Evolutionary conservation across 2,888 invertebrate genomes (phyloP).

Genomic region (Drosophila nigricruria): DNA sequence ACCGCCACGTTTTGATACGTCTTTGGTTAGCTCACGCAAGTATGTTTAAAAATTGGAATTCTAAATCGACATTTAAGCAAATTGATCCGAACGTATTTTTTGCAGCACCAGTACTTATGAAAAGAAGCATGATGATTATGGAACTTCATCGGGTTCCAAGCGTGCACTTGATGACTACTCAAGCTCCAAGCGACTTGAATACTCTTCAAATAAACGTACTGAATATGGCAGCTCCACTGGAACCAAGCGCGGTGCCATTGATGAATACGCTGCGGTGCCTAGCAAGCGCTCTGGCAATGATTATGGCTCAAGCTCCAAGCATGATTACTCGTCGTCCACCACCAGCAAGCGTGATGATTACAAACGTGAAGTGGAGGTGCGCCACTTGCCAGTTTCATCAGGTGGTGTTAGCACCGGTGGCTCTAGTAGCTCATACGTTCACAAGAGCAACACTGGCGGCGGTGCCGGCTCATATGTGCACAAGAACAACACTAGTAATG

Average conservation of each 20-base stretch:
- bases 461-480: constrained; percentile 70
- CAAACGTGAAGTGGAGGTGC: constrained; percentile 85
- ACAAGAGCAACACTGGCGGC: constrained; percentile 56
- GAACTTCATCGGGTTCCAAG: constrained; percentile 76
- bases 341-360: constrained; percentile 82
- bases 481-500: constrained; percentile 57
- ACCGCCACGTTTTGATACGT: constrained; percentile 85
- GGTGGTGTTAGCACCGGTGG: constrained; percentile 56
- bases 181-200: constrained; percentile 76
- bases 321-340: constrained; percentile 74
- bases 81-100: background rate
- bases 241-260: constrained; percentile 78
- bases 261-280: constrained; percentile 77
- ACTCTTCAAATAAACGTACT: constrained; percentile 65
- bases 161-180: constrained; percentile 82
- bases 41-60: constrained; percentile 29
- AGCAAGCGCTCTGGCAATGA: constrained; percentile 79
- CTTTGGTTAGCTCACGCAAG: constrained; percentile 83
- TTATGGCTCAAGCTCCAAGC: constrained; percentile 75
- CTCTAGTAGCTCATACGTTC: constrained; percentile 72
- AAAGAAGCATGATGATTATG: constrained; percentile 84
- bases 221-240: constrained; percentile 68
- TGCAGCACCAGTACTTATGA: constrained; percentile 68
- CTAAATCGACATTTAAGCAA: no score
- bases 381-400: constrained; percentile 73